Evolutionary conservation across 1,140 invertebrate species (phyloP), one percentile per base, ranked within the genome.

Genomic region (Drosophila punjabiensis): DNA sequence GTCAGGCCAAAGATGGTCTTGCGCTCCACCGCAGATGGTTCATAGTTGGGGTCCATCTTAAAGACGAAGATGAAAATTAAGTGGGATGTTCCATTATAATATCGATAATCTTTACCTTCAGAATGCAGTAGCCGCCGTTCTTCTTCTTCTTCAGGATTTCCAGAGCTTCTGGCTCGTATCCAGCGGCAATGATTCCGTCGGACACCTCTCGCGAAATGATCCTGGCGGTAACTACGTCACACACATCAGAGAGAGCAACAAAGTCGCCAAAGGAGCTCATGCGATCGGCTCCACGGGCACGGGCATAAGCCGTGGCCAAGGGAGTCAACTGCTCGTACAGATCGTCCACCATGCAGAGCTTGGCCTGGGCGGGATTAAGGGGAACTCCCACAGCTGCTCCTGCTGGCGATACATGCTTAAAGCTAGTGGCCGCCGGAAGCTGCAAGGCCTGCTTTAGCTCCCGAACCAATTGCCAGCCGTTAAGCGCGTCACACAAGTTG

Each of bases 251-350:
- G 0, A 99, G 92, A 13, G 98, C 98, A 43, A 99, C 95, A 93
- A 99, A 99, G 94, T 99, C 99, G 1, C 99, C 99, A 94, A 99
- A 99, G 13, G 98, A 99, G 7, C 98, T 99, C 99, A 99, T 99
- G 61, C 99, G 95, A 93, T 99, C 99, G 18, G 99, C 98, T 39
- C 99, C 98, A 93, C 99, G 95, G 1, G 99, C 99, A 71, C 98
- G 94, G 0, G 98, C 98, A 94, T 99, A 99, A 3, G 99, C 99
- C 13, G 95, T 95, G 1, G 99, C 98, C n/a, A 99, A 81, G 0
- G 98, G 98, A 7, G 97, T 96, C 52, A 99, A 93, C 58, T 95
- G 93, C 28, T 95, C 93, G 1, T 94, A 91, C 28, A 99, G 86
- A 93, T 99, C 98, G 69, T 97, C 96, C 3, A 99, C 98, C 96